Evolutionary conservation across 1,140 invertebrate genomes (phyloP).

Genomic region (Cardiocondyla obscurior): DNA sequence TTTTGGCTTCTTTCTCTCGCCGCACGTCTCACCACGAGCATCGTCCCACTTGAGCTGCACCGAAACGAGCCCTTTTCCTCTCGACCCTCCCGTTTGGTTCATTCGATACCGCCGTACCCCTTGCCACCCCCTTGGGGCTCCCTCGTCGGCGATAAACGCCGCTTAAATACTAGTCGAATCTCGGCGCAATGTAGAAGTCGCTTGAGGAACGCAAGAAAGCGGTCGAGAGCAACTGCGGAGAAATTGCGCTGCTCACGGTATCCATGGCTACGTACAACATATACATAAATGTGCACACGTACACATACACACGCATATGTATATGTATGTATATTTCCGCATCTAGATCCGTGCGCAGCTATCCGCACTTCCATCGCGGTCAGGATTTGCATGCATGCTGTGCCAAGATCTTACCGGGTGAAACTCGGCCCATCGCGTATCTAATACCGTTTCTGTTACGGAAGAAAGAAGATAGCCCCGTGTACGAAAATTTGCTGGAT

Average conservation of each 20-base stretch:
- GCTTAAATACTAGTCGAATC: slow-evolving; percentile 69
- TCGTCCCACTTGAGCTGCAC: slow-evolving; percentile 13
- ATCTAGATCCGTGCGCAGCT: slow-evolving; percentile 19
- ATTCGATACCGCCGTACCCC: slow-evolving; percentile 52
- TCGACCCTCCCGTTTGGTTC: slow-evolving; percentile 42
- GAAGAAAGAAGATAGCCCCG: slow-evolving; percentile 19
- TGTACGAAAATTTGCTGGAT: slow-evolving; percentile 46
- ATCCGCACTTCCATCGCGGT: slow-evolving; percentile 49
- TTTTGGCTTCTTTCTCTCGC: slow-evolving; percentile 60
- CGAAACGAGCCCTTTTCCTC: background rate
- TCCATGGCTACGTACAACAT: slow-evolving; percentile 1
- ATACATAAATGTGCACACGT: background rate
- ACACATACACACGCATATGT: background rate
- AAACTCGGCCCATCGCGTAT: slow-evolving; percentile 50
- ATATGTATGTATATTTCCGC: background rate
- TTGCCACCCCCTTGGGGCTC: background rate
- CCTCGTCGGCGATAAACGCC: slow-evolving; percentile 61
- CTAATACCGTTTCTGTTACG: slow-evolving; percentile 25
- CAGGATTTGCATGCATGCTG: slow-evolving; percentile 62
- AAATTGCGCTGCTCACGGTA: slow-evolving; percentile 51
- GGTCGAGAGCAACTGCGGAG: slow-evolving; percentile 11
- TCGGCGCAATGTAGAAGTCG: slow-evolving; percentile 57
- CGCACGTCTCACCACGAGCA: slow-evolving; percentile 1
- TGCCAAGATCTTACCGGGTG: slow-evolving; percentile 46
- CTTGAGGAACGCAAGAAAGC: slow-evolving; percentile 47